phyloP scores from a whole-genome alignment of 2,113 vertebrate genomes.

The Rhagologus leucostigma region DNA sequence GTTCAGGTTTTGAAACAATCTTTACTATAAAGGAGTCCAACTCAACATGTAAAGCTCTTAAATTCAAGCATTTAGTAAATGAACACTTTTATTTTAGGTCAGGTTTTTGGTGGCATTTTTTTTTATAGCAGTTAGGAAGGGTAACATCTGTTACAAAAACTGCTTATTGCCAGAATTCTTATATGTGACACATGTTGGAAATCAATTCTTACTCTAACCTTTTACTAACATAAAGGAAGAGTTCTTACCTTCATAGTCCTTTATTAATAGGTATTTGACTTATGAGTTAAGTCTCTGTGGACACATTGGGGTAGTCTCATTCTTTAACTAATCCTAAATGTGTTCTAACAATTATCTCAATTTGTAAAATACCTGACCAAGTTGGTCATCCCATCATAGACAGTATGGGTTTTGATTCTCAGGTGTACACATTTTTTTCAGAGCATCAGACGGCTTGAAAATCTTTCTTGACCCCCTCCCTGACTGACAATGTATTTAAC shows the following conservation, averaged over 20 bases:
- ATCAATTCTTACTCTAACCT: neutral
- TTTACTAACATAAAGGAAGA: neutral
- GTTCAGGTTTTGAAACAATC: neutral
- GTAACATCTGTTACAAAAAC: neutral
- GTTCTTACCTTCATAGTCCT: neutral
- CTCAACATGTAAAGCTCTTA: neutral
- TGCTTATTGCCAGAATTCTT: neutral
- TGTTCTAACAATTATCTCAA: neutral
- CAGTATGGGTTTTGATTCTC: neutral
- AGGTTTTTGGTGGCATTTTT: neutral
- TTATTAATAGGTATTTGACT: neutral
- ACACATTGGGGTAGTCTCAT: fast-evolving
- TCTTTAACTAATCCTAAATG: neutral
- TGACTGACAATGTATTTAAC: neutral
- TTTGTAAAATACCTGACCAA: neutral
- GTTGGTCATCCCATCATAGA: neutral
- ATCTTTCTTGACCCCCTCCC: neutral
- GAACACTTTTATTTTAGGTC: neutral
- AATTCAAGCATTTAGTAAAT: neutral
- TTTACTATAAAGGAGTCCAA: neutral
- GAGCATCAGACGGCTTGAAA: neutral
- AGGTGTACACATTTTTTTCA: neutral
- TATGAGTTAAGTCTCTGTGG: neutral
- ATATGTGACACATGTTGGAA: neutral
- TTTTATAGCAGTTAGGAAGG: neutral